Evolutionary conservation across 2,113 vertebrate genomes (phyloP), one percentile per base, ranked within the genome.

Genomic region (Tursiops truncatus): DNA sequence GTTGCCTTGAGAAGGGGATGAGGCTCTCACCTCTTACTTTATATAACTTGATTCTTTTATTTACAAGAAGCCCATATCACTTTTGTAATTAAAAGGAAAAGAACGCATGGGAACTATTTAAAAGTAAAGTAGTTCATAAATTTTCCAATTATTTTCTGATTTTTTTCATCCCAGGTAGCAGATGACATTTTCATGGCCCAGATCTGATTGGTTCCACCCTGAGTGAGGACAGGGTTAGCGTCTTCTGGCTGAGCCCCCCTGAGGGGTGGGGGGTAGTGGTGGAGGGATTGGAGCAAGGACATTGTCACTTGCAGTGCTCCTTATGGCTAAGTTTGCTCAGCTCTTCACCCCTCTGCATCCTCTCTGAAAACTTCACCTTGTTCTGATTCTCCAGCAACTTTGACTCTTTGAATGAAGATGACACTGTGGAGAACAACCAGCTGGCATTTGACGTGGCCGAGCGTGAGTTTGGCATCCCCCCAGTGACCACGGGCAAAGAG

Each of bases 371-470:
- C 70, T 28, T 38, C 0, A 28, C 81, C 23, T 85, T 95, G 23
- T 74, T 89, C 47, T 73, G 89, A 67, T 98, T 89, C 95, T 97
- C 14, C 4, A 99, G 99, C 13, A 99, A 99, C 96, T 99, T 99
- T 11, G 99, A 99, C 83, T 99, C 99, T 3, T 97, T 99, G 90
- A 99, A 99, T 0, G 99, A 99, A 95, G 99, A 99, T 25, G 99
- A 99, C 0, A 84, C 97, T 4, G 98, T 99, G 79, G 96, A 97
- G 93, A 99, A 99, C 98, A 99, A 99, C 94, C 99, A 99, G 98
- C 98, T 99, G 97, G 99, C 99, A 0, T 99, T 99, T 8, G 99
- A 99, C 26, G 96, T 99, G 41, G 99, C 99, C 0, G 99, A 99
- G 96, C 98, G 97, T 38, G 99, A 99, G 96, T 99, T 99, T 94